These are phyloP conservation scores for Flexamia atlantica DNA, from an alignment of 2,888 invertebrate species.

Conservation along the genomic window DNA sequence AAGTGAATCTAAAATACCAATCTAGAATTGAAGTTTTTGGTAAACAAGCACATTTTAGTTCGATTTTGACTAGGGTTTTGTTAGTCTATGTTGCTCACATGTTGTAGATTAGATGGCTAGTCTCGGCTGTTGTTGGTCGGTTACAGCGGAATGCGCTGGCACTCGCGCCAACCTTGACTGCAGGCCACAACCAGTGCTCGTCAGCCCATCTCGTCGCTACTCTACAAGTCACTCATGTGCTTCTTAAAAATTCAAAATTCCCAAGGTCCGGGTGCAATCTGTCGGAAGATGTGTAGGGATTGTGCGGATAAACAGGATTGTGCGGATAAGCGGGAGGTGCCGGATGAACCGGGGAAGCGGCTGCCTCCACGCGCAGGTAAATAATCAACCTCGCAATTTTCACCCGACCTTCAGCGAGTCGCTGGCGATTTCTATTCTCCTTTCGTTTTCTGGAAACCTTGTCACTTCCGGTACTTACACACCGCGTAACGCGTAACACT, in stretches of 20 bases:
- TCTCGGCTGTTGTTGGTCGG: not conserved
- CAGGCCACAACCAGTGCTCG: not conserved
- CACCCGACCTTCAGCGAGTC: conserved; percentile 15
- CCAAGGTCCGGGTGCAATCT: not conserved
- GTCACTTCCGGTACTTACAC: too few species aligned
- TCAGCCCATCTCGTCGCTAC: not conserved
- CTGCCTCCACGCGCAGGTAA: not conserved
- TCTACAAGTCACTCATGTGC: not conserved
- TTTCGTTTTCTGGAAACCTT: conserved; percentile 11
- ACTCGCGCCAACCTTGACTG: not conserved
- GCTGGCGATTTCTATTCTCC: not conserved
- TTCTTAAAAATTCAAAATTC: conserved; percentile 9
- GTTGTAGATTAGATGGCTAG: too few species aligned
- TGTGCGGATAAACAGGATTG: too few species aligned
- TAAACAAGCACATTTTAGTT: too few species aligned
- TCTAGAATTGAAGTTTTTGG: too few species aligned
- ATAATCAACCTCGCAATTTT: not conserved
- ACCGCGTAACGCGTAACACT: too few species aligned
- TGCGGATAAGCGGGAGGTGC: not conserved
- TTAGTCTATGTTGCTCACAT: too few species aligned
- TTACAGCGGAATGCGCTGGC: not conserved
- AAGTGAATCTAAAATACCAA: too few species aligned
- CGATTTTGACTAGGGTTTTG: too few species aligned
- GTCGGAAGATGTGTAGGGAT: conserved; percentile 11
- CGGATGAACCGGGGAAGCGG: not conserved